phyloP scores from a whole-genome alignment of 2,888 invertebrate species.

The Mylabris sibirica region DNA sequence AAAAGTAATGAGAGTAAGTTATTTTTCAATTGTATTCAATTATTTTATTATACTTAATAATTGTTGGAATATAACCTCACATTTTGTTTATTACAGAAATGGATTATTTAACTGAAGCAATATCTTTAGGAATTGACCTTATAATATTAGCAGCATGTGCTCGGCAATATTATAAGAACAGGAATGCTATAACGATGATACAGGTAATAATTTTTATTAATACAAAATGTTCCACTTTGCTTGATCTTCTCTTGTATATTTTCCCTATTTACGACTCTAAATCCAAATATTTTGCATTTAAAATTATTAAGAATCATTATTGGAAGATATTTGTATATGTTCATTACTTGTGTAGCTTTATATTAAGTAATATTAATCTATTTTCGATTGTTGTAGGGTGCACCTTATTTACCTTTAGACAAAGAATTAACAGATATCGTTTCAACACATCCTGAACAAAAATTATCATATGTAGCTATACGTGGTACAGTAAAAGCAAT shows the following conservation, averaged over 20 bases:
- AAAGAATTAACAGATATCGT: slow-evolving; percentile 69
- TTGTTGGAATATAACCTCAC: slow-evolving; percentile 8
- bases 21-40: background rate
- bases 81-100: slow-evolving; percentile 58
- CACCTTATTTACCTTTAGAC: slow-evolving; percentile 75
- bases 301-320: too few species aligned
- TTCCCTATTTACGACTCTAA: too few species aligned
- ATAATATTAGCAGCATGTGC: slow-evolving; percentile 77
- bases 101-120: slow-evolving; percentile 80
- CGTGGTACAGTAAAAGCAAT: slow-evolving; percentile 79
- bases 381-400: slow-evolving; percentile 71
- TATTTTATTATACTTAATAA: background rate
- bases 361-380: too few species aligned
- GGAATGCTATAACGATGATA: slow-evolving; percentile 73
- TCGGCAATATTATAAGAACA: slow-evolving; percentile 77
- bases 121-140: slow-evolving; percentile 78
- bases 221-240: too few species aligned
- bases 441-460: slow-evolving; percentile 69
- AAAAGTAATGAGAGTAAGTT: background rate
- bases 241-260: too few species aligned
- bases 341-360: too few species aligned
- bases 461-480: slow-evolving; percentile 77
- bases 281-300: too few species aligned
- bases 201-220: slow-evolving; percentile 72
- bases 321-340: too few species aligned